phyloP scores from a whole-genome alignment of 2,888 invertebrate species.

The Oscheius onirici region DNA sequence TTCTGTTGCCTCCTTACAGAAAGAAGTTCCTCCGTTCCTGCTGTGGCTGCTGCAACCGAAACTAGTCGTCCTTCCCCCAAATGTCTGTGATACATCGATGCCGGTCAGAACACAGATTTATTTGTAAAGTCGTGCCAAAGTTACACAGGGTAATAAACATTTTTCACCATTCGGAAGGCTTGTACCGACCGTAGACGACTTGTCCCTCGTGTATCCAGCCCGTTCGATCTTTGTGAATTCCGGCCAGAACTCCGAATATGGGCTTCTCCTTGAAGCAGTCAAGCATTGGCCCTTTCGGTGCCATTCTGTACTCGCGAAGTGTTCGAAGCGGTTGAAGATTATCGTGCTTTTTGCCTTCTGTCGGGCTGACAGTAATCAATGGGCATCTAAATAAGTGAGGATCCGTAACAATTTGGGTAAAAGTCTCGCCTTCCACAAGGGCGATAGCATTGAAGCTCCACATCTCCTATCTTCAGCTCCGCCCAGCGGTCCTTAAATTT shows the following conservation, averaged over 20 bases:
- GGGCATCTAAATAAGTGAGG: slow-evolving; percentile 37
- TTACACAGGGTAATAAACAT: slow-evolving; percentile 27
- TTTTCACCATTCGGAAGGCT: slow-evolving; percentile 33
- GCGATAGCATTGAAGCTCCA: slow-evolving; percentile 61
- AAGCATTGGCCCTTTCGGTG: slow-evolving; percentile 47
- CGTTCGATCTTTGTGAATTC: slow-evolving; percentile 4
- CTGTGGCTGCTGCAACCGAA: slow-evolving; percentile 33
- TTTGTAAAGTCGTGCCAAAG: slow-evolving; percentile 24
- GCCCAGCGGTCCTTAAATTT: slow-evolving; percentile 67
- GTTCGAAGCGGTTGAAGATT: slow-evolving; percentile 52
- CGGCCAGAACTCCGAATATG: slow-evolving; percentile 46
- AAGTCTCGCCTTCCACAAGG: slow-evolving; percentile 59
- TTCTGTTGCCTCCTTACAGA: slow-evolving; percentile 30
- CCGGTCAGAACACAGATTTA: slow-evolving; percentile 3
- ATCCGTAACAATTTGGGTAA: not conserved
- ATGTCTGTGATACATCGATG: not conserved
- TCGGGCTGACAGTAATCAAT: slow-evolving; percentile 50
- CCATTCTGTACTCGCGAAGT: slow-evolving; percentile 51
- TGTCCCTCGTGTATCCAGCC: slow-evolving; percentile 54
- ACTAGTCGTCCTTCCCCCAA: slow-evolving; percentile 21
- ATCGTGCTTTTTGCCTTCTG: slow-evolving; percentile 42
- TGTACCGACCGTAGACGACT: slow-evolving; percentile 54
- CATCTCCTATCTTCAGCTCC: slow-evolving; percentile 62
- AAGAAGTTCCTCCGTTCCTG: slow-evolving; percentile 28
- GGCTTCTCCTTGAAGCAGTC: slow-evolving; percentile 49